A percentile compares a stretch with the other conserved stretches of the same genome.
phyloP scores from a whole-genome alignment of 2,113 vertebrate species.

The Perca flavescens region DNA sequence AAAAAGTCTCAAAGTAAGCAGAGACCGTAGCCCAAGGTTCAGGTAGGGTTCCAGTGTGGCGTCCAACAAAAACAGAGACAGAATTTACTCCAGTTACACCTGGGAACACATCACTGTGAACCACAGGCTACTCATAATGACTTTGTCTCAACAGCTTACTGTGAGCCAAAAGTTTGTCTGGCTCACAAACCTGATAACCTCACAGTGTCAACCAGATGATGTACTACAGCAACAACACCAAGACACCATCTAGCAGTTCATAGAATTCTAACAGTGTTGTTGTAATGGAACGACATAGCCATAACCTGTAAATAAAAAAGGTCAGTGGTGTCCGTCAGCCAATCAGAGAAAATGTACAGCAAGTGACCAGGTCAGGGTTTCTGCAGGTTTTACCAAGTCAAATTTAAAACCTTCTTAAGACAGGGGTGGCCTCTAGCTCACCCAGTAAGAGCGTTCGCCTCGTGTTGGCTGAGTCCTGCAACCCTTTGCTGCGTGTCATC shows the following conservation, averaged over 20 bases:
- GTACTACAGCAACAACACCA: slow-evolving; percentile 13
- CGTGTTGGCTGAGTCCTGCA: no score
- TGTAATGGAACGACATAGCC: not conserved
- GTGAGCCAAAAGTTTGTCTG: slow-evolving; percentile 11
- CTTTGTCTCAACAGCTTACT: slow-evolving; percentile 34
- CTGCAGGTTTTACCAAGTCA: no score
- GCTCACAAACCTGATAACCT: slow-evolving; percentile 35
- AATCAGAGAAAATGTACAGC: not conserved
- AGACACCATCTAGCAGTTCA: not conserved
- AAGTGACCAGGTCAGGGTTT: not conserved
- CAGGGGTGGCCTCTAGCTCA: no score
- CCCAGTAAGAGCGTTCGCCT: no score
- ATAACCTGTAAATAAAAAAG: not conserved
- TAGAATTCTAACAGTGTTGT: not conserved
- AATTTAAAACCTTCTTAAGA: no score
- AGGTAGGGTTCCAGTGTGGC: slow-evolving; percentile 4
- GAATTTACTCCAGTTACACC: slow-evolving; percentile 35
- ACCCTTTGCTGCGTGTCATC: no score
- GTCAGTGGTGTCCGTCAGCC: not conserved
- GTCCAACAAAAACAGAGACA: slow-evolving; percentile 47
- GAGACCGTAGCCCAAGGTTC: slow-evolving; percentile 2
- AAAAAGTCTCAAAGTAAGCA: slow-evolving; percentile 39
- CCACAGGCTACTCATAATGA: slow-evolving; percentile 41
- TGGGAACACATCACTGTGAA: slow-evolving; percentile 38
- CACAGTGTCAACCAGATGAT: slow-evolving; percentile 4